phyloP scores from a whole-genome alignment of 1,140 invertebrate genomes.

The Vollenhovia emeryi region DNA sequence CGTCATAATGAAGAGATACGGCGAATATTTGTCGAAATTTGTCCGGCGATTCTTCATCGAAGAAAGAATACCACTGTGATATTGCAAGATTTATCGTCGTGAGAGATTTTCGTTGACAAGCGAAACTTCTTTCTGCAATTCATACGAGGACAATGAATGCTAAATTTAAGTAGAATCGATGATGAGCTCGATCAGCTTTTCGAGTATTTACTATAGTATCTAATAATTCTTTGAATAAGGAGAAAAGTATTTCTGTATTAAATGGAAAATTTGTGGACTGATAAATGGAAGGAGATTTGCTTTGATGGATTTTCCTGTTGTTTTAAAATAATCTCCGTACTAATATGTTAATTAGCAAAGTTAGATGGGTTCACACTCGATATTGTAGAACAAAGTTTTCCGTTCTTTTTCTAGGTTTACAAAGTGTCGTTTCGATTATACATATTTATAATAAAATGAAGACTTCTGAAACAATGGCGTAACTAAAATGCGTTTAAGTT shows the following conservation, averaged over 20 bases:
- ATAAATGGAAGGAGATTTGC: background rate
- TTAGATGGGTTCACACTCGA: background rate
- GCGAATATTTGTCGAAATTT: constrained; percentile 29
- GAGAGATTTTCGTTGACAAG: background rate
- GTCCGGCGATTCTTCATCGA: background rate
- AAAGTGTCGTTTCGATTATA: background rate
- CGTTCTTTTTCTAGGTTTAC: background rate
- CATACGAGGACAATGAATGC: background rate
- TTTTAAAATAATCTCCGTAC: background rate
- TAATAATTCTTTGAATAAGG: background rate
- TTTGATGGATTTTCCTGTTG: background rate
- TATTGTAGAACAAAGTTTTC: background rate
- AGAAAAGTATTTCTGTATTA: background rate
- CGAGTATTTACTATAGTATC: background rate
- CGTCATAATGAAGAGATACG: constrained; percentile 37
- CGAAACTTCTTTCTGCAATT: background rate
- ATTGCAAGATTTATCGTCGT: background rate
- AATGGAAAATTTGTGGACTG: background rate
- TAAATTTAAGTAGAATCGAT: background rate
- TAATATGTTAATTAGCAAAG: constrained; percentile 28
- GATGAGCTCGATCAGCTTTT: background rate
- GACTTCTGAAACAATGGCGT: background rate
- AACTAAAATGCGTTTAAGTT: background rate
- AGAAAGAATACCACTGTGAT: background rate
- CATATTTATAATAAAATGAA: background rate